A percentile compares a stretch with the other conserved stretches of the same genome.
phyloP scores from a whole-genome alignment of 2,113 vertebrate species.

The Alectura lathami region DNA sequence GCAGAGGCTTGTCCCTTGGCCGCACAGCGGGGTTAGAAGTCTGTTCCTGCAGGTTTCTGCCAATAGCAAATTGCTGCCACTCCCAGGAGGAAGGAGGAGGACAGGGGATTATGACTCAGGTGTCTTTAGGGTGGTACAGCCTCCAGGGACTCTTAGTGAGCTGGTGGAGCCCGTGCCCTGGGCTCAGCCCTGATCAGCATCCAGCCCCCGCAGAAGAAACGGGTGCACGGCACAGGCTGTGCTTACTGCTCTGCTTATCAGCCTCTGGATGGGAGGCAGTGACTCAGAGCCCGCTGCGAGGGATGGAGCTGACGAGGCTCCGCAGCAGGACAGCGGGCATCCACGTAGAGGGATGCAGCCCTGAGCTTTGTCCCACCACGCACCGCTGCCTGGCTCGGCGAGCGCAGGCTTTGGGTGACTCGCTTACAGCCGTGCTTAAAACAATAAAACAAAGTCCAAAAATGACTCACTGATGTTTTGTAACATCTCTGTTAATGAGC shows the following conservation, averaged over 20 bases:
- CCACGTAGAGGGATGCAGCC: neutral
- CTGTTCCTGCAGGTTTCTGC: slow-evolving; percentile 4
- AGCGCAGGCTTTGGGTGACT: neutral
- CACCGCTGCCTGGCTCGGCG: accelerated
- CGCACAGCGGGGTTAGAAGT: neutral
- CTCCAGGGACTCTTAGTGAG: slow-evolving; percentile 33
- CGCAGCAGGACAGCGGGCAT: neutral
- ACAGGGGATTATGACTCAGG: slow-evolving; percentile 64
- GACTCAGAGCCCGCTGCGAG: neutral
- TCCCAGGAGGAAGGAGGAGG: slow-evolving; percentile 60
- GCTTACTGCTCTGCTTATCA: neutral
- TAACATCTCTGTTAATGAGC: neutral
- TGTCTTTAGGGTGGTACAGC: slow-evolving; percentile 30
- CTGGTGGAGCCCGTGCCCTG: neutral
- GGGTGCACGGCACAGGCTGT: accelerated
- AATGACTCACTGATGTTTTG: neutral
- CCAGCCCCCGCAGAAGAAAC: accelerated
- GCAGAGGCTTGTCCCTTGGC: slow-evolving; percentile 32
- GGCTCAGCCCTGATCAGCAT: neutral
- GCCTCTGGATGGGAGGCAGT: accelerated
- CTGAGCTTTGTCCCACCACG: accelerated
- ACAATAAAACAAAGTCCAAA: neutral
- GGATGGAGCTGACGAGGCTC: neutral
- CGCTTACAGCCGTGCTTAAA: accelerated
- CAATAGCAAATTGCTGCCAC: slow-evolving; percentile 50